Percentiles rank a stretch among this genome's conserved stretches.
Evolutionary conservation across 2,888 invertebrate genomes (phyloP).

Genomic region (Theristus sp.): DNA sequence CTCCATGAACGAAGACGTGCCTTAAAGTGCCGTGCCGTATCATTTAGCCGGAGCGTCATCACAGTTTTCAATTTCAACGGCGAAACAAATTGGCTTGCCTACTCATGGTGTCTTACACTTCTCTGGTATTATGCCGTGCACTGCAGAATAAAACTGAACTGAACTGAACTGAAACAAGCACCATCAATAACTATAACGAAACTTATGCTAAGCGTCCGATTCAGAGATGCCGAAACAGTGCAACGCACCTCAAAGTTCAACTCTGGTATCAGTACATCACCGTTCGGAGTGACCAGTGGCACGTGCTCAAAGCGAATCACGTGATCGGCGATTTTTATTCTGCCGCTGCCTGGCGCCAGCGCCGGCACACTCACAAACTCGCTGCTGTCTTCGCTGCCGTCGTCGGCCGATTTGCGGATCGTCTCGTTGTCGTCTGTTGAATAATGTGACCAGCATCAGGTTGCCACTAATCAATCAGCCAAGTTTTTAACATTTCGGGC

Average conservation of each 20-base stretch:
- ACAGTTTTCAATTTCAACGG: no score
- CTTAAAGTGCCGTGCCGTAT: no score
- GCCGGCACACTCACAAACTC: conserved; percentile 3
- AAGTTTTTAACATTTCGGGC: no score
- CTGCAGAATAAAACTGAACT: neutral
- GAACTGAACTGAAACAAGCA: neutral
- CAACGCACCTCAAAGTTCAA: conserved; percentile 56
- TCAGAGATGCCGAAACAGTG: neutral
- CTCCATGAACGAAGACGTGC: no score
- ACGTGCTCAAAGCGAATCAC: conserved; percentile 75
- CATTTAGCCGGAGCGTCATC: no score
- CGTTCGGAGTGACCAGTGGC: conserved; percentile 89
- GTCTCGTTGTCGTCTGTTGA: neutral
- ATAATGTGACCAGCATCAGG: no score
- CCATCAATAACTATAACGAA: neutral
- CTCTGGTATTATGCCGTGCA: no score
- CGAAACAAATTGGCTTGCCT: no score
- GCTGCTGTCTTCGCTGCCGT: neutral
- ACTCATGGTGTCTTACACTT: no score
- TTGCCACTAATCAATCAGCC: no score
- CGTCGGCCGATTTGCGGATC: neutral
- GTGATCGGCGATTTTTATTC: conserved; percentile 59
- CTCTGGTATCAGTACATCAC: conserved; percentile 74
- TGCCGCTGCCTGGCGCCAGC: conserved; percentile 50
- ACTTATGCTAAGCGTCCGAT: no score